Evolutionary conservation across 2,113 vertebrate genomes (phyloP).

Genomic region (Amazona vittata): DNA sequence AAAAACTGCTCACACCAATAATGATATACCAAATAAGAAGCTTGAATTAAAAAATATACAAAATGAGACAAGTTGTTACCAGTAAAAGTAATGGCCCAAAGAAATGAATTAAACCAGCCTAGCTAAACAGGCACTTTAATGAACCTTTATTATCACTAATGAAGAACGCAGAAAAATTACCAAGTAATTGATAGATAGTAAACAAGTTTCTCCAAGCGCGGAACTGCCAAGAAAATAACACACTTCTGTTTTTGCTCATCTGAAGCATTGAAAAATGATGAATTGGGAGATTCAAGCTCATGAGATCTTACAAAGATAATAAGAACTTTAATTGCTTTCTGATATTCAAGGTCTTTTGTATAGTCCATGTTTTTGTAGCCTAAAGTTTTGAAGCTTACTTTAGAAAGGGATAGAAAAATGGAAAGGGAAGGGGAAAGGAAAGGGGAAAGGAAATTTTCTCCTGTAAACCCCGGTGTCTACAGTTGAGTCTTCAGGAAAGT

Average conservation of each 20-base stretch:
- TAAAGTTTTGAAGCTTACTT: not conserved
- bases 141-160: not conserved
- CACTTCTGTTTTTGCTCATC: not conserved
- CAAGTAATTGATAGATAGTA: not conserved
- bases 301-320: not conserved
- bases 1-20: not conserved
- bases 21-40: not conserved
- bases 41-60: not conserved
- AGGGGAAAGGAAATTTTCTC: not conserved
- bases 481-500: not conserved
- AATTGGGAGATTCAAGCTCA: not conserved
- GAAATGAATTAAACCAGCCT: not conserved
- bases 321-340: not conserved
- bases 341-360: not conserved
- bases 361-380: not conserved
- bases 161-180: not conserved
- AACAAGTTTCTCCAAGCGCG: not conserved
- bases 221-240: not conserved
- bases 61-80: not conserved
- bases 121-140: not conserved
- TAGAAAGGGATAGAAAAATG: not conserved
- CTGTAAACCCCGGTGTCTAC: not conserved
- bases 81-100: not conserved
- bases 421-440: fast-evolving
- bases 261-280: not conserved